phyloP scores from a whole-genome alignment of 2,797 vertebrate genomes.

The Mycteria americana region DNA sequence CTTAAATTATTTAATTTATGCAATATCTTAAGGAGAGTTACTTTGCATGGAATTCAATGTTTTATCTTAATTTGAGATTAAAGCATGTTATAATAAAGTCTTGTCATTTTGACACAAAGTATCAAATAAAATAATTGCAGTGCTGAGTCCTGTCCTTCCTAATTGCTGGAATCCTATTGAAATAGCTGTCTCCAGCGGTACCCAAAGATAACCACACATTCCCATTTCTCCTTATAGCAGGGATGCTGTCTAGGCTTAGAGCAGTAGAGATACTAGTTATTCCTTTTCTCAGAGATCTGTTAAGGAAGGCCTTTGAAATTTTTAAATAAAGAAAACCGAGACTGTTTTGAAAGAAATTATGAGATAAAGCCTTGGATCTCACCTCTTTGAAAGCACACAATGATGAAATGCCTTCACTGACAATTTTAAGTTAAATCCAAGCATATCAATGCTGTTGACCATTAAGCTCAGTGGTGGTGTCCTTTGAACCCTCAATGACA shows the following conservation, averaged over 20 bases:
- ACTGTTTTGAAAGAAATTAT: not conserved
- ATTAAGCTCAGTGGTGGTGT: fast-evolving
- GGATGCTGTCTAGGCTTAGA: not conserved
- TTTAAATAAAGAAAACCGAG: not conserved
- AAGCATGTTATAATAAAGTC: not conserved
- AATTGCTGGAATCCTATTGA: not conserved
- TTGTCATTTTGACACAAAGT: not conserved
- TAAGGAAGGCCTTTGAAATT: not conserved
- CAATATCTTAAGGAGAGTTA: not conserved
- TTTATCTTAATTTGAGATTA: not conserved
- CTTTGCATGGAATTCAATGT: not conserved
- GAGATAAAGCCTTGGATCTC: not conserved
- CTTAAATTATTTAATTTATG: not conserved
- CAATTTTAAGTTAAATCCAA: not conserved
- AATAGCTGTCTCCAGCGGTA: not conserved
- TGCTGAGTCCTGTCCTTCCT: not conserved
- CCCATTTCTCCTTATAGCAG: not conserved
- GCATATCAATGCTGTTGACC: not conserved
- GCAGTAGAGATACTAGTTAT: not conserved
- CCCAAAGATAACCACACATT: not conserved
- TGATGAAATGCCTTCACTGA: not conserved
- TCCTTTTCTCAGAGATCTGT: not conserved
- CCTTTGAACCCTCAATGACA: too few species aligned
- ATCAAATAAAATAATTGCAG: not conserved
- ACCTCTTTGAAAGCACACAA: not conserved